Evolutionary conservation across 2,113 vertebrate genomes (phyloP), one percentile per base, ranked within the genome.

Genomic region (Microcebus tavaratra): DNA sequence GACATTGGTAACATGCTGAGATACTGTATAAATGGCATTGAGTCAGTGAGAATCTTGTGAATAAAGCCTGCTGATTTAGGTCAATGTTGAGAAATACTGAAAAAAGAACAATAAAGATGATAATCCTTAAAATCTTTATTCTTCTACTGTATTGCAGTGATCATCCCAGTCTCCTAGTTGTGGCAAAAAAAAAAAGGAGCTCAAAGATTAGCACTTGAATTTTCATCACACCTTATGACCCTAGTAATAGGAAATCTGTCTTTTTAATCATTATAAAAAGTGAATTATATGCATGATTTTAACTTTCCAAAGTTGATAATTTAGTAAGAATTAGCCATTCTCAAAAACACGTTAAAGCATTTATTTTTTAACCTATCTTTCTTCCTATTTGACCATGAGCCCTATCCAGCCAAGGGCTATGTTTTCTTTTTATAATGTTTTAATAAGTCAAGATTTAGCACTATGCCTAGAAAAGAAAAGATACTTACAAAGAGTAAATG

Each of bases 61-160:
- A 98, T 89, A 97, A 97, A 96, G 91, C 90, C 48, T 95, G 91
- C 88, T 98, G 97, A 97, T 97, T 97, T 97, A 97, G 88, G 92
- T 97, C 95, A 96, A 92, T 94, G 94, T 57, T 95, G 68, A 94
- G 75, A 96, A 96, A 88, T 91, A 84, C 63, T 88, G 45, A 1
- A 42, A 59, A 82, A 91, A 93, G 90, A 75, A 85, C 65, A 91
- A 84, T 93, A 92, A 75, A 95, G 36, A 93, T 91, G 85, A 95
- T 76, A 97, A 94, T 92, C 88, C 88, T 96, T 89, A 89, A 95
- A 95, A 65, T 79, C 25, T 86, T 73, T 93, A 79, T 95, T 97
- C 91, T 96, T 86, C 27, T 53, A 42, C 29, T 81, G 6, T n/a
- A 36, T 80, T n/a, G 75, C 53, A 80, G 50, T 68, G 63, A 90